Percentiles rank a stretch among this genome's conserved stretches.
These are phyloP conservation scores for Serripes groenlandicus DNA, from an alignment of 2,888 invertebrate genomes.

Conservation along the genomic window DNA sequence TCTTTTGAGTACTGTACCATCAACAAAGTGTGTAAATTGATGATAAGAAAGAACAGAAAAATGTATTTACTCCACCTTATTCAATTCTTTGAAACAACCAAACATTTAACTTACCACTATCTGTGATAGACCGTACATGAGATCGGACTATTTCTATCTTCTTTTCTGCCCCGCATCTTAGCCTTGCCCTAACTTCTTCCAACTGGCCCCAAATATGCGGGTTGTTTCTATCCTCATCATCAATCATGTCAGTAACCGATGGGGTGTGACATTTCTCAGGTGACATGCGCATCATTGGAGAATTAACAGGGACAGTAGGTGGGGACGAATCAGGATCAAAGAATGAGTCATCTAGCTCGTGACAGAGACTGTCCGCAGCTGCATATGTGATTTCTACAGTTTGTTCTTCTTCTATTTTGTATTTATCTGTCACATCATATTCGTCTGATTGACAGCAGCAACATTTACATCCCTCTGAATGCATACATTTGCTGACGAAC, in stretches of 20 bases:
- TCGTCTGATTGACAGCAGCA: constrained; percentile 60
- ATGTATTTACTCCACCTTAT: no score
- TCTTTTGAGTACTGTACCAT: no score
- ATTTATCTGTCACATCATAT: constrained; percentile 46
- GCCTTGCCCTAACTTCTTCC: constrained; percentile 79
- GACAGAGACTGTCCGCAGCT: constrained; percentile 30
- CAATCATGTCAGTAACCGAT: constrained; percentile 56
- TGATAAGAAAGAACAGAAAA: no score
- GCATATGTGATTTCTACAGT: constrained; percentile 58
- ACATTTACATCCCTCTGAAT: constrained; percentile 61
- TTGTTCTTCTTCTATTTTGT: constrained; percentile 39
- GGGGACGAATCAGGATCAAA: constrained; percentile 63
- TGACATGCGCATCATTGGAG: constrained; percentile 62
- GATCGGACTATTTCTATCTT: constrained; percentile 79
- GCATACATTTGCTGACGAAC: constrained; percentile 62
- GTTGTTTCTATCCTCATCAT: constrained; percentile 60
- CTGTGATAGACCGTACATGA: constrained; percentile 73
- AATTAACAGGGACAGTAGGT: constrained; percentile 72
- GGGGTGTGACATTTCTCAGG: constrained; percentile 75
- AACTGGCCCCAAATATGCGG: constrained; percentile 78
- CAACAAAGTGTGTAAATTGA: no score
- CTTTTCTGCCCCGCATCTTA: constrained; percentile 78
- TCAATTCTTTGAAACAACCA: no score
- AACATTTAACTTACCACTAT: constrained; percentile 62
- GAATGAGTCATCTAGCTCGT: constrained; percentile 41